Evolutionary conservation across 2,888 invertebrate species (phyloP).

Genomic region (Rhagonycha fulva): DNA sequence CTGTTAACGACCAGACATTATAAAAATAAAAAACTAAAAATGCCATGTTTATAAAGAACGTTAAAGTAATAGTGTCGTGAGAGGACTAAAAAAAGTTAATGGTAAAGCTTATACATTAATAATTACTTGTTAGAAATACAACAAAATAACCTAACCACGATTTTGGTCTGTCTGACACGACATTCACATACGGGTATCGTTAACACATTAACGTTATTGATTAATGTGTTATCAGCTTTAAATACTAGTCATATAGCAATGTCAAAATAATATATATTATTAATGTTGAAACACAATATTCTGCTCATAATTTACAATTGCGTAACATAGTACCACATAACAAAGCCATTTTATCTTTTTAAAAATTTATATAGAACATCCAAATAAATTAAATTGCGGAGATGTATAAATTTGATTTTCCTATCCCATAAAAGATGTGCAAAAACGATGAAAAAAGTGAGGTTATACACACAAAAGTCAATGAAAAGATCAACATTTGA

Average conservation of each 20-base stretch:
- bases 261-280: constrained; percentile 6
- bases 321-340: neutral
- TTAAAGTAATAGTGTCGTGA: neutral
- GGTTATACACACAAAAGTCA: too few species aligned
- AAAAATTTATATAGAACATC: neutral
- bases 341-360: neutral
- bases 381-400: too few species aligned
- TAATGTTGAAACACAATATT: constrained; percentile 6
- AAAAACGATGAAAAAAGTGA: too few species aligned
- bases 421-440: too few species aligned
- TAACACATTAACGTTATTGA: constrained; percentile 6
- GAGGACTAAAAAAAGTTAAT: neutral
- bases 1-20: neutral
- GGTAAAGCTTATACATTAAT: neutral
- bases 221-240: constrained; percentile 10
- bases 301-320: neutral
- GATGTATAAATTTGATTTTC: too few species aligned
- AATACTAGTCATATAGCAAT: constrained; percentile 3
- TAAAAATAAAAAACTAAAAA: neutral
- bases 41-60: neutral
- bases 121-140: neutral
- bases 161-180: neutral
- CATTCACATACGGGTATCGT: neutral
- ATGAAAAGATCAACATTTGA: too few species aligned
- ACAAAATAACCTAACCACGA: constrained; percentile 3